phyloP scores from a whole-genome alignment of 1,140 invertebrate genomes.

The Ectropis grisescens region DNA sequence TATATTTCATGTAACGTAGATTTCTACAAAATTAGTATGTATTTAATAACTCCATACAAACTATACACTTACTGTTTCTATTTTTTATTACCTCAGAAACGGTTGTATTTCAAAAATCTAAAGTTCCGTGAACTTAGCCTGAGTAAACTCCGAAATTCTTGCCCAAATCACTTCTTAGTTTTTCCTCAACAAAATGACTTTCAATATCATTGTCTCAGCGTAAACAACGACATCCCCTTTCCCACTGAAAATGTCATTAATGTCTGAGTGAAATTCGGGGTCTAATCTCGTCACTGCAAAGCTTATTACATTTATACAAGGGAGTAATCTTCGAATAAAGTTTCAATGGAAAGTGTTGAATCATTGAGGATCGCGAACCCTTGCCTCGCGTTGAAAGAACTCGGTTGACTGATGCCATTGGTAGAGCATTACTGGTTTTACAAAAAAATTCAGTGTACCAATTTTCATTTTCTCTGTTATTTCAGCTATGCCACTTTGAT shows the following conservation, averaged over 20 bases:
- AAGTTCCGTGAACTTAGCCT: no score
- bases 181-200: slow-evolving; percentile 61
- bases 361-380: slow-evolving; percentile 62
- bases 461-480: no score
- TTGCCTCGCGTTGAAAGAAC: slow-evolving; percentile 55
- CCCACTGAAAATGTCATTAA: slow-evolving; percentile 67
- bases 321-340: slow-evolving; percentile 68
- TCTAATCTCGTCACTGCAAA: slow-evolving; percentile 65
- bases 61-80: no score
- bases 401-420: slow-evolving; percentile 12
- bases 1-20: no score
- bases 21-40: no score
- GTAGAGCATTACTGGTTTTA: no score
- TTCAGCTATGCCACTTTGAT: no score
- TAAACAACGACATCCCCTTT: slow-evolving; percentile 47
- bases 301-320: slow-evolving; percentile 68
- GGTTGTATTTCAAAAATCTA: no score
- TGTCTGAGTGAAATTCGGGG: slow-evolving; percentile 64
- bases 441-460: no score
- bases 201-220: slow-evolving; percentile 55
- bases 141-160: no score
- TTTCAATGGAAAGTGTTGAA: slow-evolving; percentile 66
- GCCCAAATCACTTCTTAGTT: slow-evolving; percentile 9
- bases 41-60: no score
- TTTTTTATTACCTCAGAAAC: no score